These are phyloP conservation scores for Calliopum simillimum DNA, from an alignment of 2,888 invertebrate genomes.

Conservation along the genomic window DNA sequence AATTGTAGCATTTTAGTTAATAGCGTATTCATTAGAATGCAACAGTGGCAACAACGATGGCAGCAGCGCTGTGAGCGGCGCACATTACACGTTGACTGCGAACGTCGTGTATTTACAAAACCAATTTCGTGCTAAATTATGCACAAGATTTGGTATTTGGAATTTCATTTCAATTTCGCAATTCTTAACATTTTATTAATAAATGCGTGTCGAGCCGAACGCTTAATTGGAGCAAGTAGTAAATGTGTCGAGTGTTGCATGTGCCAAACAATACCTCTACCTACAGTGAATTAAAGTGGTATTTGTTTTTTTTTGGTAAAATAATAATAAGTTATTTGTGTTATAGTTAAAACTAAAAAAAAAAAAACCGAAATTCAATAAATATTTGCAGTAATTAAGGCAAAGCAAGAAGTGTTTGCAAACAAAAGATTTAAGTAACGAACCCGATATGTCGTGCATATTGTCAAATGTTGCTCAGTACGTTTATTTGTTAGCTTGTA, in stretches of 20 bases:
- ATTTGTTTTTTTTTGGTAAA: background rate
- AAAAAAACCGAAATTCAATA: constrained; percentile 2
- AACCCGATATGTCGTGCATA: background rate
- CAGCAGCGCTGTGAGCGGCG: constrained; percentile 8
- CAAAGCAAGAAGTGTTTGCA: background rate
- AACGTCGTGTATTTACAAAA: constrained; percentile 2
- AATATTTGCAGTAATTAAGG: background rate
- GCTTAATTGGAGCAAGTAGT: constrained; percentile 7
- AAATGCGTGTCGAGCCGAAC: constrained; percentile 5
- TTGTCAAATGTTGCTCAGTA: too few species aligned
- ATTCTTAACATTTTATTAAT: background rate
- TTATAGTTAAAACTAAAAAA: background rate
- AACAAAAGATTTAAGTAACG: constrained; percentile 7
- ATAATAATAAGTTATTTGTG: background rate
- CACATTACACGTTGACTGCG: background rate
- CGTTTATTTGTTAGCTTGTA: too few species aligned
- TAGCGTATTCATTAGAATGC: constrained; percentile 31
- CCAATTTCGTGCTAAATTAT: constrained; percentile 18
- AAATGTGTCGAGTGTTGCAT: constrained; percentile 23
- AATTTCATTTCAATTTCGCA: constrained; percentile 20
- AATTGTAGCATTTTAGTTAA: constrained; percentile 34
- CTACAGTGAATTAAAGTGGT: background rate
- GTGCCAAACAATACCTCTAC: constrained; percentile 2
- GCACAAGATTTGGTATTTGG: constrained; percentile 24
- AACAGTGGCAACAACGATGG: background rate